Conservation (phyloP, 2,888 invertebrate species). For the Gastracanthus pulcherrimus region DNA sequence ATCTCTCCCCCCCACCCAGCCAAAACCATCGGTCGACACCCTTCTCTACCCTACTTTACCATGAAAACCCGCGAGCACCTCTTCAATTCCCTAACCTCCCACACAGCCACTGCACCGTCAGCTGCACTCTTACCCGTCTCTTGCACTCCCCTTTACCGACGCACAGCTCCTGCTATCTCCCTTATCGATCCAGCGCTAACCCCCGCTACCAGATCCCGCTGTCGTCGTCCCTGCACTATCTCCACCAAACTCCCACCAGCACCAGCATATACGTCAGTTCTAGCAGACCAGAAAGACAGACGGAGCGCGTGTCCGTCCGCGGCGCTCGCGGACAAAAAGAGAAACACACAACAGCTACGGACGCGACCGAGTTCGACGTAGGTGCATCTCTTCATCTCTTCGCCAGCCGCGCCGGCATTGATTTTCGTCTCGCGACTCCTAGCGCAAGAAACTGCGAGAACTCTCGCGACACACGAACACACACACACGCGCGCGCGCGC, state of each 20-base stretch:
- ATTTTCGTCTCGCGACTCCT: constrained; percentile 69
- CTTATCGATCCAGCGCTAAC: neutral
- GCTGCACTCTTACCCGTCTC: neutral
- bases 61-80: too few relatives aligned
- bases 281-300: neutral
- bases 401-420: constrained; percentile 63
- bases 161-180: neutral
- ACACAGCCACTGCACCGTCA: neutral
- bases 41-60: too few relatives aligned
- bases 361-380: too few relatives aligned
- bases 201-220: neutral
- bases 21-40: neutral
- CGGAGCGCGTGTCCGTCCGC: neutral
- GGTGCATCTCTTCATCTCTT: constrained; percentile 21
- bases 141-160: constrained; percentile 1
- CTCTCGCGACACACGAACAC: neutral
- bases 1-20: neutral
- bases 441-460: too few relatives aligned
- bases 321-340: too few relatives aligned
- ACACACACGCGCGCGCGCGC: neutral
- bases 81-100: neutral
- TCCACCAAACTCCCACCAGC: neutral
- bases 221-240: neutral
- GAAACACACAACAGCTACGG: too few relatives aligned
- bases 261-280: neutral